Percentiles rank a stretch among this genome's conserved stretches.
phyloP scores from a whole-genome alignment of 1,140 invertebrate genomes.

The Atta cephalotes region DNA sequence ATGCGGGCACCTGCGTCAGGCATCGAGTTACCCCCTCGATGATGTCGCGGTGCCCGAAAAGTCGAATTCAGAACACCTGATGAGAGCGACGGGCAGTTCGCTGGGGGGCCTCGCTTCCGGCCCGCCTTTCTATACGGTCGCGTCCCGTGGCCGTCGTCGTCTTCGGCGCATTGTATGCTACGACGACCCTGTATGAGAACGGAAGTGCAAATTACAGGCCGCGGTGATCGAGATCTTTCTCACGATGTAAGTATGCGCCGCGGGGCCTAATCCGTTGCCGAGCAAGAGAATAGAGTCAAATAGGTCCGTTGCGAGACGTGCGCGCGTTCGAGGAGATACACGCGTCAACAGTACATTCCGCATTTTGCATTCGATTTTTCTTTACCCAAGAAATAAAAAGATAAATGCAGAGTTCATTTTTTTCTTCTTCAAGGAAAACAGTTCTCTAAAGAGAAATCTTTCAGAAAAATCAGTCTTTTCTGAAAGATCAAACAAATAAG shows the following conservation, averaged over 20 bases:
- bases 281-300: constrained; percentile 28
- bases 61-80: constrained; percentile 71
- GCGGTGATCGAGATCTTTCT: constrained; percentile 77
- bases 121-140: constrained; percentile 33
- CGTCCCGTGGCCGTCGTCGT: constrained; percentile 55
- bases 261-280: constrained; percentile 31
- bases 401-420: neutral
- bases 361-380: neutral
- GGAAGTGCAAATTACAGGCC: constrained; percentile 83
- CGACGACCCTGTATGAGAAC: constrained; percentile 77
- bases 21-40: constrained; percentile 78
- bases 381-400: neutral
- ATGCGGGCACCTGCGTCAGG: constrained; percentile 79
- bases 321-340: constrained; percentile 37
- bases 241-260: constrained; percentile 77
- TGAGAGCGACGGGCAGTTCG: constrained; percentile 68
- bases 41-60: constrained; percentile 55
- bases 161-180: constrained; percentile 55
- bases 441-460: neutral
- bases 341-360: neutral
- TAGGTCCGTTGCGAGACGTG: constrained; percentile 27
- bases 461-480: neutral
- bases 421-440: neutral
- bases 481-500: neutral
- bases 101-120: constrained; percentile 73